Conservation (phyloP, 2,888 invertebrate genomes). For the Amiota minor region DNA sequence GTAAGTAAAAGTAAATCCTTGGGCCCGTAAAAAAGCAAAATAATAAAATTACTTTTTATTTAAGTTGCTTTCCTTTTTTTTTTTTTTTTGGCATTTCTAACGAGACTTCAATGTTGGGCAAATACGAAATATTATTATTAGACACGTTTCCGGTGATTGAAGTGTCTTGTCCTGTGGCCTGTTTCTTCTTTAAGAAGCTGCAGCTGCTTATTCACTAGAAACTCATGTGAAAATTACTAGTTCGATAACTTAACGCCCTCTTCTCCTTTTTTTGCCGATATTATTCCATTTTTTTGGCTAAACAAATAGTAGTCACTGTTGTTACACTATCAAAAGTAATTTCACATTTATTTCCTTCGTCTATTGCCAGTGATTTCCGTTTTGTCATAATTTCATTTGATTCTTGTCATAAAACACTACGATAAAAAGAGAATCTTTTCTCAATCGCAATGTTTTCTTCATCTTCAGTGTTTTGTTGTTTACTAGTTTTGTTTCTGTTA, state of each 20-base stretch:
- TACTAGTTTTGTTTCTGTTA: constrained; percentile 34
- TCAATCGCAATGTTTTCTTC: constrained; percentile 8
- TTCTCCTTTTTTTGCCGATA: constrained; percentile 42
- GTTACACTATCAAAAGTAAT: constrained; percentile 66
- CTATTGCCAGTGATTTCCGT: constrained; percentile 67
- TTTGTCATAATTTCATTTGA: constrained; percentile 64
- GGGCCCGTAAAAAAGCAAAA: constrained; percentile 48
- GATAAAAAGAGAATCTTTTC: neutral
- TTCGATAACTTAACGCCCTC: constrained; percentile 64
- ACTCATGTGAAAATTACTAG: constrained; percentile 38
- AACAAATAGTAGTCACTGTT: constrained; percentile 31
- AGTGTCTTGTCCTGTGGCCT: constrained; percentile 45
- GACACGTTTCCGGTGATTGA: constrained; percentile 69
- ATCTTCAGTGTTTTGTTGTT: constrained; percentile 6
- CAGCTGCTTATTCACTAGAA: constrained; percentile 43
- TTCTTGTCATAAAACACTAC: constrained; percentile 60
- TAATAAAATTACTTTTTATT: constrained; percentile 65
- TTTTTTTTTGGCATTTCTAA: neutral
- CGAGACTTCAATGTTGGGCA: constrained; percentile 32
- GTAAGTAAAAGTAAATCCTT: constrained; percentile 21
- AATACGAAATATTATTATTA: constrained; percentile 56
- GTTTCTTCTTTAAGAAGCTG: constrained; percentile 50
- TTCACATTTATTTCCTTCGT: constrained; percentile 65
- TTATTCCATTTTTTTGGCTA: constrained; percentile 33
- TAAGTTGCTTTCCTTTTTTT: constrained; percentile 44